Evolutionary conservation across 2,113 vertebrate genomes (phyloP), one percentile per base, ranked within the genome.

Genomic region (Gracilinanus agilis): DNA sequence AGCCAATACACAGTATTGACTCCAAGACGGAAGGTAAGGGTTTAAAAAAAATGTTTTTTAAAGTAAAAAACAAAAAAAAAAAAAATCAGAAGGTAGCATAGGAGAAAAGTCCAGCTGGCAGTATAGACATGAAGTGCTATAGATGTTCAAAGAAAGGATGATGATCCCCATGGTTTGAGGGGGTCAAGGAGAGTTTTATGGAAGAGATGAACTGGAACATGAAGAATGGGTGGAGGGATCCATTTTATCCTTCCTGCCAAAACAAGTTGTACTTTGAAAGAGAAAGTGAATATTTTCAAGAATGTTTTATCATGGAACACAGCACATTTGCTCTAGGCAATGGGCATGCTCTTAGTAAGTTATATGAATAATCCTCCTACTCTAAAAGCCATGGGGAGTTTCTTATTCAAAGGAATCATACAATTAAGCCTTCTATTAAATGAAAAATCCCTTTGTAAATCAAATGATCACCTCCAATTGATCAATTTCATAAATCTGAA

Each of bases 321-420:
- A 53, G 54, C 44, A 44, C 11, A 58, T 12, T 49, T 13, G 49
- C 54, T 88, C 55, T 54, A 58, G 5, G 3, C 75, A 29, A 16
- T 21, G 55, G 88, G 55, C 29, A n/a, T 56, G 61, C 16, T 29
- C 90, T 61, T 1, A 1, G 40, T 49, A 40, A 27, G 88, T 89
- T 25, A 0, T n/a, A 25, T 88, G n/a, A 89, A 67, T 75, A 75
- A 61, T 49, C 19, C 34, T 56, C 88, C 34, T 75, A 75, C 29
- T 75, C 34, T 75, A 75, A 75, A 34, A 75, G 61, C 67, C 0
- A 0, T 49, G 88, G 25, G 91, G 40, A 19, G 23, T n/a, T 44
- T 94, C 44, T n/a, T 53, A 55, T 92, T 89, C 90, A 53, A 94
- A 94, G 54, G 40, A 75, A 75, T 34, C 34, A 75, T 75, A 75